These are phyloP conservation scores for Camponotus vicinus DNA, from an alignment of 1,140 invertebrate genomes.

Conservation along the genomic window DNA sequence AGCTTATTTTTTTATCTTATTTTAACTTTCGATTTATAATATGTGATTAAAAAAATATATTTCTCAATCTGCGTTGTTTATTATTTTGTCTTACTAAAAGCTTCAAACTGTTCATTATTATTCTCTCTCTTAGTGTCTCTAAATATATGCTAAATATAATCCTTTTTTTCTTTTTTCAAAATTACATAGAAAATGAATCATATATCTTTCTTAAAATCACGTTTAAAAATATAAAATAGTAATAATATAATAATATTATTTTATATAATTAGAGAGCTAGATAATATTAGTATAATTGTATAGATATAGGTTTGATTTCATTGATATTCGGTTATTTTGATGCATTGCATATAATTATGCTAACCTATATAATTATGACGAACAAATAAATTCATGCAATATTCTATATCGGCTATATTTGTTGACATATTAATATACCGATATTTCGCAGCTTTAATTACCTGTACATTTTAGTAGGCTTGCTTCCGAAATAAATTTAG, in stretches of 20 bases:
- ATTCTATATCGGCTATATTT: neutral
- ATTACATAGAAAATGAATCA: neutral
- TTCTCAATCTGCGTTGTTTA: neutral
- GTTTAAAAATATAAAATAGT: neutral
- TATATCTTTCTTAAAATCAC: neutral
- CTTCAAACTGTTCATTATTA: neutral
- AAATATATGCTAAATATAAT: too few relatives aligned
- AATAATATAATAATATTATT: neutral
- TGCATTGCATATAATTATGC: neutral
- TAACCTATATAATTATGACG: neutral
- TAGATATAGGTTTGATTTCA: neutral
- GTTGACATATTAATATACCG: neutral
- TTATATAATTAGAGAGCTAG: neutral
- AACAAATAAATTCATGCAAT: neutral
- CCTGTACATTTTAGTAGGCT: neutral
- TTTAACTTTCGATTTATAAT: neutral
- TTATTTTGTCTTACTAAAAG: neutral
- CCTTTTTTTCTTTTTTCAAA: neutral
- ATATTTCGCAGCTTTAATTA: slow-evolving; percentile 19
- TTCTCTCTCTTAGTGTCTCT: too few relatives aligned
- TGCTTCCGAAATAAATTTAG: slow-evolving; percentile 13
- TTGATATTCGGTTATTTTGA: neutral
- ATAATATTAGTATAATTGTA: too few relatives aligned
- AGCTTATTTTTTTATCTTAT: neutral
- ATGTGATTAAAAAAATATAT: neutral